phyloP scores from a whole-genome alignment of 2,888 invertebrate genomes.

The Eledone cirrhosa region DNA sequence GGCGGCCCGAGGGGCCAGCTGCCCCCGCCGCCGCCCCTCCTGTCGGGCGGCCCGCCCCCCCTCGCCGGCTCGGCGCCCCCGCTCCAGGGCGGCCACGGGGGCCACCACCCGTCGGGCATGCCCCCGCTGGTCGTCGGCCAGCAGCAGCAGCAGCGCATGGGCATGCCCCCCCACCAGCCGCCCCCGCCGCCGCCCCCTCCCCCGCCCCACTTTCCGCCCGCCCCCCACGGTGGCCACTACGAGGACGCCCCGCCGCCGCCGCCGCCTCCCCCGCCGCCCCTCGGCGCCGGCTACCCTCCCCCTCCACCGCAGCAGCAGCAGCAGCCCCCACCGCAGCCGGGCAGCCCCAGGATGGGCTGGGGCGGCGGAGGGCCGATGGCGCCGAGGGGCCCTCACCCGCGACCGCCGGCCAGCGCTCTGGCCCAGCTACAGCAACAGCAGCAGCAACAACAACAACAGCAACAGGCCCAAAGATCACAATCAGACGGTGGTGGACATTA shows the following conservation, averaged over 20 bases:
- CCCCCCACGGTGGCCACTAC: slow-evolving; percentile 32
- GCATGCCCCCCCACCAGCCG: slow-evolving; percentile 35
- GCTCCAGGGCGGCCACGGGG: background rate
- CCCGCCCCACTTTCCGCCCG: slow-evolving; percentile 32
- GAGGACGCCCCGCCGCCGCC: slow-evolving; percentile 33
- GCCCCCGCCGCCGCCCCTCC: too few species aligned
- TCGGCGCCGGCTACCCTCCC: slow-evolving; percentile 40
- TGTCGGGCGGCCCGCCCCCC: too few species aligned
- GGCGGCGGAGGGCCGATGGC: slow-evolving; percentile 31
- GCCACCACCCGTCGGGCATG: slow-evolving; percentile 23
- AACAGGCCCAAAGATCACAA: slow-evolving; percentile 36
- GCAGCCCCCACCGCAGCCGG: slow-evolving; percentile 32
- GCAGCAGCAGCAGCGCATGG: slow-evolving; percentile 28
- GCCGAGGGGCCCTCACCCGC: slow-evolving; percentile 35
- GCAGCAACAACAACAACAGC: too few species aligned
- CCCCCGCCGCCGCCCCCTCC: slow-evolving; percentile 39
- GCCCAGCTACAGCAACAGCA: background rate
- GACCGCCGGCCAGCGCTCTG: slow-evolving; percentile 1
- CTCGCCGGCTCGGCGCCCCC: too few species aligned
- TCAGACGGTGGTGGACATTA: slow-evolving; percentile 41
- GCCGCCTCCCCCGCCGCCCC: slow-evolving; percentile 38
- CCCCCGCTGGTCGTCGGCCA: slow-evolving; percentile 9
- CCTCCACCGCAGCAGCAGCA: slow-evolving; percentile 35
- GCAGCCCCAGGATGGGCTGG: slow-evolving; percentile 39
- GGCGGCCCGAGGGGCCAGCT: too few species aligned